Evolutionary conservation across 2,797 vertebrate species (phyloP).

Genomic region (Danio kyathit): DNA sequence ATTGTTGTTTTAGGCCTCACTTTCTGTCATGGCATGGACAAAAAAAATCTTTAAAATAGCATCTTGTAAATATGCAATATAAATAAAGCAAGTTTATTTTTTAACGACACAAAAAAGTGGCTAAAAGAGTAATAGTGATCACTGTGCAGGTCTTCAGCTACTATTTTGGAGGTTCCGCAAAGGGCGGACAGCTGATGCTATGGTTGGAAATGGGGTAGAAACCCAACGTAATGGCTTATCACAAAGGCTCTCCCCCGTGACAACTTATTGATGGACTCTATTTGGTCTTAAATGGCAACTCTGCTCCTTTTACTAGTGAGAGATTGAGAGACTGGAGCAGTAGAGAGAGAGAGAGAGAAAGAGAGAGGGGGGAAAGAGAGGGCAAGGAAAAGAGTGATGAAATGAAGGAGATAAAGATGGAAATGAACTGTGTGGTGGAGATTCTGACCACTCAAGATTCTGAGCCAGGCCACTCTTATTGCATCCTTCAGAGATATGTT

Average conservation of each 20-base stretch:
- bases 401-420: slow-evolving; percentile 49
- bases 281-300: slow-evolving; percentile 53
- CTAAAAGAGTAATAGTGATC: slow-evolving; percentile 19
- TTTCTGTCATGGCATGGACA: neutral
- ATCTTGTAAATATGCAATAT: neutral
- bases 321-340: slow-evolving; percentile 35
- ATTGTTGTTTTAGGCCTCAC: neutral
- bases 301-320: slow-evolving; percentile 55
- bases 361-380: slow-evolving; percentile 24
- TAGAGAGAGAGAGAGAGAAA: slow-evolving; percentile 15
- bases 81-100: neutral
- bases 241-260: slow-evolving; percentile 61
- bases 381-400: neutral
- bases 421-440: slow-evolving; percentile 44
- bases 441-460: slow-evolving; percentile 41
- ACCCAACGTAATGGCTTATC: slow-evolving; percentile 67
- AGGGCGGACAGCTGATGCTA: slow-evolving; percentile 42
- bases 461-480: slow-evolving; percentile 19
- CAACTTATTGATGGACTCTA: slow-evolving; percentile 63
- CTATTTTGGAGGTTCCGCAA: slow-evolving; percentile 27
- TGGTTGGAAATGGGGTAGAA: slow-evolving; percentile 44
- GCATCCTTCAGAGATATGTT: slow-evolving; percentile 30
- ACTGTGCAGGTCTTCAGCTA: slow-evolving; percentile 54
- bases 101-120: neutral
- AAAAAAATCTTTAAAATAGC: neutral